phyloP scores from a whole-genome alignment of 2,797 vertebrate genomes.

The Sebastes kiyomatsui region DNA sequence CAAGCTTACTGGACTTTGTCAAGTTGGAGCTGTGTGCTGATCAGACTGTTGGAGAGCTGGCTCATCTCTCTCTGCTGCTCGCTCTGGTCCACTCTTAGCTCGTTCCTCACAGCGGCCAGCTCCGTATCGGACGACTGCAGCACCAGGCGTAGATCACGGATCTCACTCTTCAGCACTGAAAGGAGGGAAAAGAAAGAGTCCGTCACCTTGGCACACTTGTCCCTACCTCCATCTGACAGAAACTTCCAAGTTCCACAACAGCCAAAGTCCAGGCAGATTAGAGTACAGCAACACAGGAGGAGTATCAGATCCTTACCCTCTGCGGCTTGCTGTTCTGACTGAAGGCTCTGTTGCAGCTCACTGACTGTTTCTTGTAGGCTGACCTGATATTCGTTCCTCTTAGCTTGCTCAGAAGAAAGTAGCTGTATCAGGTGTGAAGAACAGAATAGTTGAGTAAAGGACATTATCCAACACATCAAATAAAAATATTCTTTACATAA shows the following conservation, averaged over 20 bases:
- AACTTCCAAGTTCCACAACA: not conserved
- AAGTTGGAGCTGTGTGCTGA: slow-evolving; percentile 90
- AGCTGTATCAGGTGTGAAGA: slow-evolving; percentile 71
- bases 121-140: slow-evolving; percentile 95
- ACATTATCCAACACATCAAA: not conserved
- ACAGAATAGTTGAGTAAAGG: not conserved
- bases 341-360: slow-evolving; percentile 80
- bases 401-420: slow-evolving; percentile 84
- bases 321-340: slow-evolving; percentile 76
- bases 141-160: slow-evolving; percentile 89
- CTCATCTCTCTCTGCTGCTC: slow-evolving; percentile 86
- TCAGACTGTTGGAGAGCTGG: slow-evolving; percentile 86
- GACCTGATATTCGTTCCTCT: slow-evolving; percentile 82
- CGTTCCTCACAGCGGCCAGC: slow-evolving; percentile 80
- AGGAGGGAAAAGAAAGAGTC: not conserved
- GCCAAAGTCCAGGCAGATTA: not conserved
- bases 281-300: not conserved
- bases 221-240: not conserved
- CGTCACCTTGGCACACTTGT: not conserved
- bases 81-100: slow-evolving; percentile 77
- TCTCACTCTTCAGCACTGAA: slow-evolving; percentile 90
- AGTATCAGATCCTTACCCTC: slow-evolving; percentile 58
- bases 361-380: slow-evolving; percentile 79
- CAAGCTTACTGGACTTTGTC: slow-evolving; percentile 89
- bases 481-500: not conserved